These are phyloP conservation scores for Stratiomys singularior DNA, from an alignment of 2,888 invertebrate genomes.

Conservation along the genomic window DNA sequence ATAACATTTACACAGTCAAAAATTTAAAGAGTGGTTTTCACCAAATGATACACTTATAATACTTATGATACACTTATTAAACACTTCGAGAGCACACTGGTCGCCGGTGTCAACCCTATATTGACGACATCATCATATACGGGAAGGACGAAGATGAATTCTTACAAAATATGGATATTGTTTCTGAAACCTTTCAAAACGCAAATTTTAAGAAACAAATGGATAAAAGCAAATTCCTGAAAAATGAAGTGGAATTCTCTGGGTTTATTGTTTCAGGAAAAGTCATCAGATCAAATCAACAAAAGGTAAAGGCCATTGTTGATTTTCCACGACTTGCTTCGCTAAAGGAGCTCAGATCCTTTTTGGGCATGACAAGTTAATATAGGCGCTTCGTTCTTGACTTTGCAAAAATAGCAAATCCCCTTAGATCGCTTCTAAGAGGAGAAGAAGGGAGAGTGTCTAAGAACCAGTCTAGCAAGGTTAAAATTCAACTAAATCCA, in stretches of 20 bases:
- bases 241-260: slow-evolving; percentile 56
- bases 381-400: slow-evolving; percentile 23
- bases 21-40: slow-evolving; percentile 30
- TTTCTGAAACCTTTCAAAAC: slow-evolving; percentile 50
- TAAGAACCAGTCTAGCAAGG: slow-evolving; percentile 12
- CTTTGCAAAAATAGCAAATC: slow-evolving; percentile 21
- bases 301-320: slow-evolving; percentile 22
- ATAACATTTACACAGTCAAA: not conserved
- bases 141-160: not conserved
- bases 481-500: slow-evolving; percentile 8
- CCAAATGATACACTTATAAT: slow-evolving; percentile 15
- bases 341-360: not conserved
- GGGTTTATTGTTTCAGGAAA: slow-evolving; percentile 56
- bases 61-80: not conserved
- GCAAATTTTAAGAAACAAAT: slow-evolving; percentile 55
- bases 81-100: not conserved
- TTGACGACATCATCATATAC: slow-evolving; percentile 22
- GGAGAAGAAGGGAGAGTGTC: slow-evolving; percentile 20
- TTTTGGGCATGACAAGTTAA: slow-evolving; percentile 12
- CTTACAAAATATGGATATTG: slow-evolving; percentile 31
- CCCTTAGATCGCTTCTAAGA: slow-evolving; percentile 32
- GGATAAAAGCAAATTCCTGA: slow-evolving; percentile 57
- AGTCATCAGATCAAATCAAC: slow-evolving; percentile 55
- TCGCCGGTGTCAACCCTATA: slow-evolving; percentile 2
- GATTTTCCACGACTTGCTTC: not conserved